phyloP scores from a whole-genome alignment of 2,888 invertebrate species.

The Lepidocyrtoides sp. region DNA sequence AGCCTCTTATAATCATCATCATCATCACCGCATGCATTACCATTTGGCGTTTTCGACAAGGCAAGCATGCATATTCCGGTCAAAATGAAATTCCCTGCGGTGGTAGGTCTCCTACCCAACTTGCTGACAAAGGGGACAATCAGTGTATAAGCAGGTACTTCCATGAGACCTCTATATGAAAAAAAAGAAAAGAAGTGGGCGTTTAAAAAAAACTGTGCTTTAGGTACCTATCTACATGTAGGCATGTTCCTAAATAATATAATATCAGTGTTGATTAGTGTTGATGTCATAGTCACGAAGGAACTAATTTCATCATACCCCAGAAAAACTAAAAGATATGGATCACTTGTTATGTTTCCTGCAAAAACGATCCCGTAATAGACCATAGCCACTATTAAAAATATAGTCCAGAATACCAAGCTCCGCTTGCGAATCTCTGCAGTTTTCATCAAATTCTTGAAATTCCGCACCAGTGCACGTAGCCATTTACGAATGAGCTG shows the following conservation, averaged over 20 bases:
- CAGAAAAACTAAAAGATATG: constrained; percentile 84
- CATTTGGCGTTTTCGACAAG: constrained; percentile 72
- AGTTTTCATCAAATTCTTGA: constrained; percentile 80
- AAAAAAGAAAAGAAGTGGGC: background rate
- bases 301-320: constrained; percentile 72
- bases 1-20: background rate
- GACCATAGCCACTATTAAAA: constrained; percentile 80
- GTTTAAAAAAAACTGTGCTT: background rate
- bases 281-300: too few species aligned
- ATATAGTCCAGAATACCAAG: constrained; percentile 84
- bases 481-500: constrained; percentile 3
- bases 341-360: constrained; percentile 81
- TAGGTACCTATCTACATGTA: too few species aligned
- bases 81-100: constrained; percentile 79
- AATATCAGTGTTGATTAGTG: too few species aligned
- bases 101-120: constrained; percentile 83
- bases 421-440: constrained; percentile 82
- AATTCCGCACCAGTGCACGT: constrained; percentile 62
- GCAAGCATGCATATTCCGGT: constrained; percentile 81
- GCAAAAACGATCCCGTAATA: constrained; percentile 85
- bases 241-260: too few species aligned
- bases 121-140: constrained; percentile 82
- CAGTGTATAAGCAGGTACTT: constrained; percentile 84
- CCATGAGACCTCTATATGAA: constrained; percentile 82
- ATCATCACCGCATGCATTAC: constrained; percentile 72